phyloP scores from a whole-genome alignment of 2,797 vertebrate genomes.

The Acanthis flammea region DNA sequence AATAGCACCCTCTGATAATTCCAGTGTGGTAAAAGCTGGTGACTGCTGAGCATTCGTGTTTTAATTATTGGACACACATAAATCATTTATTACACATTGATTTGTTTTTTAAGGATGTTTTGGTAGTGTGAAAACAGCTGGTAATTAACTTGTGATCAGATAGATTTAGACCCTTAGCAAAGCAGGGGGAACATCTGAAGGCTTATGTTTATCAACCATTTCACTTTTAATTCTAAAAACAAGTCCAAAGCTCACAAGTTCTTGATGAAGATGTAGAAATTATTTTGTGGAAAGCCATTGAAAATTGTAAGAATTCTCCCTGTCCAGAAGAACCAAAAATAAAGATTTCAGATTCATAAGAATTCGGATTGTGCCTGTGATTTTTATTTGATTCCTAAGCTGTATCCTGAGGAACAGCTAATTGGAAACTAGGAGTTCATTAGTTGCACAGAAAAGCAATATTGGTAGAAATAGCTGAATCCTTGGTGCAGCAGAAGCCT shows the following conservation, averaged over 20 bases:
- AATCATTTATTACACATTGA: slow-evolving; percentile 25
- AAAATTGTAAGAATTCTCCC: background rate
- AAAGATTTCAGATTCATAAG: background rate
- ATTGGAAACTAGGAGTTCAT: background rate
- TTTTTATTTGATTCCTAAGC: background rate
- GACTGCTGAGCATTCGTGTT: background rate
- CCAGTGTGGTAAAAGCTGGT: background rate
- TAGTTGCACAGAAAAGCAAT: background rate
- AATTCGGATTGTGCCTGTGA: background rate
- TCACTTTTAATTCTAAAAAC: background rate
- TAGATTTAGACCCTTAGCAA: slow-evolving; percentile 21
- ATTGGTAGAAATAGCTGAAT: background rate
- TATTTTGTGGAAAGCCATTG: background rate
- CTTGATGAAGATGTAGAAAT: background rate
- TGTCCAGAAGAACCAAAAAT: background rate
- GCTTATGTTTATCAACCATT: background rate
- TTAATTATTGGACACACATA: background rate
- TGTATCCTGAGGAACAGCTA: background rate
- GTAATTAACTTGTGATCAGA: background rate
- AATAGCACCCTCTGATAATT: background rate
- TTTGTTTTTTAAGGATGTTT: slow-evolving; percentile 13
- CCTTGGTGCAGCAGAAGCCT: background rate
- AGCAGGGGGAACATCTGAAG: background rate
- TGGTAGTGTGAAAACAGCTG: background rate
- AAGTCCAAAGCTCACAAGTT: background rate